Base-by-base conservation (phyloP, 1,140 invertebrate species). In the Diabrotica undecimpunctata region DNA sequence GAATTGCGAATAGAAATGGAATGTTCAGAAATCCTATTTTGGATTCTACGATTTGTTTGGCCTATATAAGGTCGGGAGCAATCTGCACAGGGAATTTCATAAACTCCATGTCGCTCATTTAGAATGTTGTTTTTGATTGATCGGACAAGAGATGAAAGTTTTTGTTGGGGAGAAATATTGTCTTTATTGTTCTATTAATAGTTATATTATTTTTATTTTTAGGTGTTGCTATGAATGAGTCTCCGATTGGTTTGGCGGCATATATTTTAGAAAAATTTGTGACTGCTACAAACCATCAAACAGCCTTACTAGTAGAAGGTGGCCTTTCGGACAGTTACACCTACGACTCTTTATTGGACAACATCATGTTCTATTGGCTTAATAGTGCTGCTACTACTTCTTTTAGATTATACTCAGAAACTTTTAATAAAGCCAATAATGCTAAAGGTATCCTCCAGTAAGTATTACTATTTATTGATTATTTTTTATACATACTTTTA, bases 241-340 rank as follows among this genome's bases (percentile, higher is more conserved):
- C 88, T 6, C 93, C 93, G 1, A 82, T 84, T 5, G 92, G 89
- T 0, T 75, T 95, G 37, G 90, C 93, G 6, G 88, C 86, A 0
- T 96, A 95, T 69, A 87, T 94, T 10, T 82, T 95, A 5, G 94
- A 96, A 76, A 96, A 96, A 78, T 94, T 95, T 74, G 90, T 87
- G 7, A 78, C 67, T 13, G 90, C 88, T 84, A 92, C 89, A 1
- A 88, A 94, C 74, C 65, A 73, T 0, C 76, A 81, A 2, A 86
- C 84, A 68, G 79, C 78, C 64, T 58, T 77, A 62, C 57, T 79
- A 0, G 76, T 83, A 36, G 72, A 80, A 0, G 94, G 93, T 13
- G 90, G 90, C 0, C 73, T 96, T 0, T 81, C 83, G 0, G 81
- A 84, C 53, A 83, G 83, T 61, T 91, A 81, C 71, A 84, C 82